Base-by-base conservation (phyloP, 2,113 vertebrate genomes). In the Bubalus kerabau region DNA sequence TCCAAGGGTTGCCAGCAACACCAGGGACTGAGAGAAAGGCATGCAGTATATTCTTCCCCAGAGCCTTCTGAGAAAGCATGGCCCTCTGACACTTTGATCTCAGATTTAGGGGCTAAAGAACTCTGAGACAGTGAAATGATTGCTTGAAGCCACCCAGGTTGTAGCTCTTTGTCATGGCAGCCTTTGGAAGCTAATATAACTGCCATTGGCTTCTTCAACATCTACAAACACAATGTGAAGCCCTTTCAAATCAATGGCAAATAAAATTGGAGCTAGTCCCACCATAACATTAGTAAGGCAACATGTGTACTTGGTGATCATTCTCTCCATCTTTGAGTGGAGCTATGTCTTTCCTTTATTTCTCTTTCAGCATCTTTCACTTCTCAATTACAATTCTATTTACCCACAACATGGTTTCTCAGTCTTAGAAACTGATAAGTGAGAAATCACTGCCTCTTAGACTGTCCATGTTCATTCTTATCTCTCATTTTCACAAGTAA, bases 31-130 rank as follows among this genome's bases (percentile, higher is more conserved):
- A 57, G 17, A 57, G 10, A 85, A 54, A 56, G 36, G 5, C 17
- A 32, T 8, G 32, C 16, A 2, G 1, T 4, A 81, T 43, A n/a
- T 54, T 32, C 14, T 15, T 2, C 12, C 8, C 24, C 1, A 6
- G 23, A 19, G 5, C 8, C 28, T 50, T 54, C 32, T n/a, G 12
- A 48, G 7, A 4, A 9, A 86, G 23, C 1, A 6, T 0, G 7
- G 23, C 13, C 7, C 9, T 17, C 6, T 40, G n/a, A 52, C 14
- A 15, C 16, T 6, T 30, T 76, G 3, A 26, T 40, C 26, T 84
- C 36, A 2, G 5, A n/a, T 21, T n/a, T 95, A 36, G 8, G 28
- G 12, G 7, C 6, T 76, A 21, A 12, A 50, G 5, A 87, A 83
- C 15, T 46, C 3, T 26, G 36, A 59, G 8, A 32, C 50, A 36